A percentile compares a stretch with the other conserved stretches of the same genome.
Conservation (phyloP, 1,140 invertebrate species). For the Arctopsyche grandis region DNA sequence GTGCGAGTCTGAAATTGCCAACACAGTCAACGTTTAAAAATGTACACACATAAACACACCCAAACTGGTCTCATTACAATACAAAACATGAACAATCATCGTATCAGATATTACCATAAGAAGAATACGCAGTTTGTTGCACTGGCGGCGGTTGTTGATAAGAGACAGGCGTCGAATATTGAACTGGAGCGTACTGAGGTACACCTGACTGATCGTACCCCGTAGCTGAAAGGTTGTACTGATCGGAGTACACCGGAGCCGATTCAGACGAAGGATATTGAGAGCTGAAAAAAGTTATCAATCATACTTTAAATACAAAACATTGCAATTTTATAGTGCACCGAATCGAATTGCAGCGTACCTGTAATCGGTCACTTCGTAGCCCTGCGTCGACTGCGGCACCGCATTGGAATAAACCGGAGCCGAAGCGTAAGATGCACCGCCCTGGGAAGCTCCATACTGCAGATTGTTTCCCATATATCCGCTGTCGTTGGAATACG, state of each 20-base stretch:
- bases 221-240: constrained; percentile 4
- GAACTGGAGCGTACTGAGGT: constrained; percentile 26
- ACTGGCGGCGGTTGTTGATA: constrained; percentile 36
- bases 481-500: constrained; percentile 31
- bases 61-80: neutral
- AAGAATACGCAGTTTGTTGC: neutral
- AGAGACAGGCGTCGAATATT: constrained; percentile 15
- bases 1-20: constrained; percentile 13
- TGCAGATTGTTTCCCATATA: constrained; percentile 41
- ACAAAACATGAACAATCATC: neutral
- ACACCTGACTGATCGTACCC: constrained; percentile 31
- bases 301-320: neutral
- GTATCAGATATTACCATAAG: constrained; percentile 11
- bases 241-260: constrained; percentile 17
- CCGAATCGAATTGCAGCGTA: neutral
- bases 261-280: constrained; percentile 26
- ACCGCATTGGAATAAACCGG: constrained; percentile 13
- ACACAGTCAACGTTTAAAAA: neutral
- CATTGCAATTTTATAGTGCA: no score
- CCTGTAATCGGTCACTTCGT: constrained; percentile 44
- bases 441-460: constrained; percentile 28
- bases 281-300: neutral
- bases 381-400: constrained; percentile 14
- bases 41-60: neutral
- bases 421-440: neutral